phyloP scores from a whole-genome alignment of 2,797 vertebrate genomes.

The Sebastes ruberrimus region DNA sequence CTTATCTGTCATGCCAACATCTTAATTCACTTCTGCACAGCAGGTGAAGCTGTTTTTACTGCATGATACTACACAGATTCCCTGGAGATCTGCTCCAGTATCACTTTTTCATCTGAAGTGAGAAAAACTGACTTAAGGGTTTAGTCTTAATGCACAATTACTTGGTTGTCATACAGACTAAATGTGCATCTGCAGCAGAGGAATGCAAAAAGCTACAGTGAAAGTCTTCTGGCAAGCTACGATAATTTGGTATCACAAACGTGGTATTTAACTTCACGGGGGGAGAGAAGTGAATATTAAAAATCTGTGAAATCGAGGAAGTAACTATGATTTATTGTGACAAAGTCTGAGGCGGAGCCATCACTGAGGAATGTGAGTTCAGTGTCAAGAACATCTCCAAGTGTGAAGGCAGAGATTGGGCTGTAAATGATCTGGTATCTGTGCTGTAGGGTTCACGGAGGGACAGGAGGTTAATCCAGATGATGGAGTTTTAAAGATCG shows the following conservation, averaged over 20 bases:
- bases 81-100: not conserved
- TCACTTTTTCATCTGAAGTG: slow-evolving; percentile 33
- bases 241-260: slow-evolving; percentile 36
- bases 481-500: slow-evolving; percentile 47
- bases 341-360: slow-evolving; percentile 18
- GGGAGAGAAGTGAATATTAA: slow-evolving; percentile 31
- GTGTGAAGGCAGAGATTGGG: slow-evolving; percentile 22
- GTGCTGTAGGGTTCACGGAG: slow-evolving; percentile 32
- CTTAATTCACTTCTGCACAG: slow-evolving; percentile 54
- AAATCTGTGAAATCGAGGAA: slow-evolving; percentile 55
- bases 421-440: slow-evolving; percentile 42
- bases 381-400: slow-evolving; percentile 24
- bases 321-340: slow-evolving; percentile 57
- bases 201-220: slow-evolving; percentile 21
- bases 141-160: slow-evolving; percentile 50
- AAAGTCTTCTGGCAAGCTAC: slow-evolving; percentile 21
- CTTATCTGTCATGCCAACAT: slow-evolving; percentile 42
- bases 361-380: slow-evolving; percentile 34
- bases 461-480: slow-evolving; percentile 51
- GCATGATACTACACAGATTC: slow-evolving; percentile 7
- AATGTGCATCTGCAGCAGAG: slow-evolving; percentile 17
- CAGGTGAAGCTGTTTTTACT: slow-evolving; percentile 39
- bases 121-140: slow-evolving; percentile 34
- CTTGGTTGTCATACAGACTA: slow-evolving; percentile 55
- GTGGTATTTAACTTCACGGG: slow-evolving; percentile 30